Evolutionary conservation across 2,113 vertebrate genomes (phyloP), one percentile per base, ranked within the genome.

Genomic region (Semnornis frantzii): DNA sequence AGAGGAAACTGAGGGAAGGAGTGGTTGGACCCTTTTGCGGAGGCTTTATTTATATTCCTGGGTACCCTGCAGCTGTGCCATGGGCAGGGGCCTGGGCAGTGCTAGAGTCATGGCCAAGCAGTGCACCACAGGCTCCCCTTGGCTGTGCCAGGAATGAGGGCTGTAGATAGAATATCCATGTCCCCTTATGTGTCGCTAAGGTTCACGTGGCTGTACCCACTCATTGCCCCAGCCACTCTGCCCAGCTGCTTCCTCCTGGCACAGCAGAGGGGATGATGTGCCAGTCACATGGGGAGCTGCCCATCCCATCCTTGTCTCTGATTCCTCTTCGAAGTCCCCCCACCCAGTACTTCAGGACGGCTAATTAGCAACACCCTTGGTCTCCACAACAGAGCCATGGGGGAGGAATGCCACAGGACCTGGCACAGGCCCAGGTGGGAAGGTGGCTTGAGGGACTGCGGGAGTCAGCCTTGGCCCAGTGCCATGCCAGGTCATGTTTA

Each of bases 121-220:
- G 2, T 46, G 39, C 46, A 16, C 12, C 2, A 2, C 0, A 4
- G 44, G 10, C 20, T 65, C 14, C 19, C 4, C 0, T 3, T 28
- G 46, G 8, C 65, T 63, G 52, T 63, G 42, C 14, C 42, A 10
- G 57, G n/a, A 55, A 12, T 0, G 10, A 9, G 16, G 59, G 52
- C 52, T 65, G 19, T 31, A 57, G 37, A 42, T 31, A 37, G n/a
- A 25, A 68, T 15, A 62, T 57, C 28, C 7, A 2, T 19, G 33
- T 68, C 31, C 64, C 60, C 84, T 50, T 42, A 55, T 21, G 34
- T 81, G 3, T 1, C 50, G 18, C 31, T 24, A 5, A 25, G 69
- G 34, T 16, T 60, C 37, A 10, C 39, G 52, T 72, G 76, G 28
- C 65, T 0, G 30, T 90, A 27, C 48, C 24, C 1, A 5, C 42